Conservation (phyloP, 2,888 invertebrate genomes). For the Amphipoea oculea region DNA sequence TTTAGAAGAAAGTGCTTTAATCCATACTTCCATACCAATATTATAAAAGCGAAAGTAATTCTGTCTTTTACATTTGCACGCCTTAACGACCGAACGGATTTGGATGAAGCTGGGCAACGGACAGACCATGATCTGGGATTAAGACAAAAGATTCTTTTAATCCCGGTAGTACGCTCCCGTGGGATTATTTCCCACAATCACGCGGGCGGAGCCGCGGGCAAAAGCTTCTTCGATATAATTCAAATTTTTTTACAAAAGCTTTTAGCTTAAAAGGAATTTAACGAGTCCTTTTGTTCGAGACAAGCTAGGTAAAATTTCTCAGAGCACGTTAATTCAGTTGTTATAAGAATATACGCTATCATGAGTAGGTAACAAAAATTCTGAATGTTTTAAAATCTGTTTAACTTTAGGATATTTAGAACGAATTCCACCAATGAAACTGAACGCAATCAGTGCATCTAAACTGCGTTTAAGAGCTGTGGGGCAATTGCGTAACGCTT, state of each 20-base stretch:
- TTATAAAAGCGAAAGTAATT: background rate
- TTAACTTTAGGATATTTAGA: background rate
- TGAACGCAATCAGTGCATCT: background rate
- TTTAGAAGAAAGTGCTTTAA: background rate
- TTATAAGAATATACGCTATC: background rate
- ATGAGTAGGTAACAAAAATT: no score
- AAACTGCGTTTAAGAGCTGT: background rate
- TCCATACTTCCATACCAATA: background rate
- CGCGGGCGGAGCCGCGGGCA: background rate
- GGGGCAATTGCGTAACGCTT: no score
- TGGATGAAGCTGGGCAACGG: background rate
- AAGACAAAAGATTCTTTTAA: background rate
- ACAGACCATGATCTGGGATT: background rate
- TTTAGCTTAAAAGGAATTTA: conserved; percentile 17
- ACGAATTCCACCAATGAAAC: background rate
- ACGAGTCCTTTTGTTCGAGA: background rate
- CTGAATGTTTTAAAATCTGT: background rate
- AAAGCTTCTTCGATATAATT: background rate
- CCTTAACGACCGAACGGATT: background rate
- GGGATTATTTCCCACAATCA: background rate
- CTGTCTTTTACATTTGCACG: background rate
- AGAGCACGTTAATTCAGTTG: background rate
- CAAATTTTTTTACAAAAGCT: conserved; percentile 5
- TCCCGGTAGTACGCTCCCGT: background rate
- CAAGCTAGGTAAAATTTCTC: background rate